These are phyloP conservation scores for Drosophila erecta DNA, from an alignment of 1,140 invertebrate genomes.

Conservation along the genomic window DNA sequence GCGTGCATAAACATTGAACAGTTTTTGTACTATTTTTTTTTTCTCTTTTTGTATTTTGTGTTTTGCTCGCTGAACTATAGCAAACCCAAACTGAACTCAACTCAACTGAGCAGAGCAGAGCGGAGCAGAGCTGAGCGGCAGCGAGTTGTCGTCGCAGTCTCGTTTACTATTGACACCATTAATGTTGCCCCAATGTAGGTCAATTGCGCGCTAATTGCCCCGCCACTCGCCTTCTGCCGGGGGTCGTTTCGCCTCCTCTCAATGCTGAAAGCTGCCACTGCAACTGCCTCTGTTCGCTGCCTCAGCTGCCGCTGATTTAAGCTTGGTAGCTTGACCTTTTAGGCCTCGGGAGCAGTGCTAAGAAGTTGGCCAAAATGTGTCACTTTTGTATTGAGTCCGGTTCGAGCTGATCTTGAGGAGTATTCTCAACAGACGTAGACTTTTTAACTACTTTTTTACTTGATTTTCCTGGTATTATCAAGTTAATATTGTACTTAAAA, in stretches of 20 bases:
- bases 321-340: conserved; percentile 64
- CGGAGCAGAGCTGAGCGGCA: conserved; percentile 12
- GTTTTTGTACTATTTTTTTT: conserved; percentile 1
- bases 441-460: too few species aligned
- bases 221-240: conserved; percentile 67
- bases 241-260: conserved; percentile 44
- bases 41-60: not conserved
- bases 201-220: conserved; percentile 83
- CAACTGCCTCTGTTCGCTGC: conserved; percentile 38
- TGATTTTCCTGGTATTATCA: too few species aligned
- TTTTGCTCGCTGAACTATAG: conserved; percentile 28
- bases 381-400: not conserved
- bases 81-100: conserved; percentile 24
- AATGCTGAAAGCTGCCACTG: conserved; percentile 57
- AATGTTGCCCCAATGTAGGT: conserved; percentile 83
- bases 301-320: conserved; percentile 32
- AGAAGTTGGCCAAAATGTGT: conserved; percentile 28
- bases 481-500: too few species aligned
- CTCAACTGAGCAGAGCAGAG: conserved; percentile 15
- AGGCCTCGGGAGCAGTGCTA: conserved; percentile 38
- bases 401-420: too few species aligned
- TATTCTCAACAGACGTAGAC: too few species aligned
- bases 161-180: conserved; percentile 83
- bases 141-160: conserved; percentile 64
- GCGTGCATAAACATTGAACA: conserved; percentile 42